Percentiles rank a stretch among this genome's conserved stretches.
Evolutionary conservation across 2,113 vertebrate species (phyloP).

Genomic region (Triplophysa rosa): DNA sequence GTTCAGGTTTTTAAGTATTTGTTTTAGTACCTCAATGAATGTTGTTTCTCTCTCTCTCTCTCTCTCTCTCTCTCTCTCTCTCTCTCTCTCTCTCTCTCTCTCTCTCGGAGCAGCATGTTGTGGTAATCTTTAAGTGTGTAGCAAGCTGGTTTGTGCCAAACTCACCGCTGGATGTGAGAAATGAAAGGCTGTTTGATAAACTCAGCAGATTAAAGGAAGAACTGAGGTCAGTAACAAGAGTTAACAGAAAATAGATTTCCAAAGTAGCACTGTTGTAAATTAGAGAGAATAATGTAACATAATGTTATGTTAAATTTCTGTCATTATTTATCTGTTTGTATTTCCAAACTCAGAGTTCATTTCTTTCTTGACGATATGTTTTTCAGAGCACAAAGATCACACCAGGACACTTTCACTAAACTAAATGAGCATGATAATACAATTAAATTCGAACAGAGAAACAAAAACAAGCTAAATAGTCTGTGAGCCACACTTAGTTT

Average conservation of each 20-base stretch:
- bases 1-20: not conserved
- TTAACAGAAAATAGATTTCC: not conserved
- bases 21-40: not conserved
- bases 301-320: too few species aligned
- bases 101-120: slow-evolving; percentile 68
- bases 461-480: too few species aligned
- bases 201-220: slow-evolving; percentile 63
- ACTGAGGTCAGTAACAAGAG: slow-evolving; percentile 64
- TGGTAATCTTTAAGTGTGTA: slow-evolving; percentile 74
- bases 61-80: slow-evolving; percentile 1
- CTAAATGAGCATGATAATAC: slow-evolving; percentile 6
- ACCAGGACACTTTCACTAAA: slow-evolving; percentile 1
- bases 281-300: too few species aligned
- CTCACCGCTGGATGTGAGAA: slow-evolving; percentile 71
- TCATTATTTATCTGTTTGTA: too few species aligned
- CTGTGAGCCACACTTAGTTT: too few species aligned
- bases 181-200: slow-evolving; percentile 73
- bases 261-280: not conserved
- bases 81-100: not conserved
- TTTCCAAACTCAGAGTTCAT: too few species aligned
- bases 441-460: not conserved
- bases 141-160: slow-evolving; percentile 80
- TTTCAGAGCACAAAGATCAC: not conserved
- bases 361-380: not conserved
- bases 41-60: not conserved